Conservation (phyloP, 2,113 vertebrate species). For the Benitochromis conjunctus region DNA sequence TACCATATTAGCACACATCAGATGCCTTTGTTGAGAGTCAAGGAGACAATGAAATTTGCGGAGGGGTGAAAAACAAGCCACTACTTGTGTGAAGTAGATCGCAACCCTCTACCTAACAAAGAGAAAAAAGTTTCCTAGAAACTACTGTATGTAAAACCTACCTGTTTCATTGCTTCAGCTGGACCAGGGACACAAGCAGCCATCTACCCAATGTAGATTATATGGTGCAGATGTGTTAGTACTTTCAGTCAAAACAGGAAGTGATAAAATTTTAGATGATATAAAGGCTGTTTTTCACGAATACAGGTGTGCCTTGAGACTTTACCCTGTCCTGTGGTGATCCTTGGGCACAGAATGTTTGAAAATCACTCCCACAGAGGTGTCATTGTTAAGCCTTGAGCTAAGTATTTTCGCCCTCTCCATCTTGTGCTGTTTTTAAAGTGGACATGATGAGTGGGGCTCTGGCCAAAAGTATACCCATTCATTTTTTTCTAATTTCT, state of each 20-base stretch:
- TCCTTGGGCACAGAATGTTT: neutral
- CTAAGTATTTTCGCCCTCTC: rapidly evolving
- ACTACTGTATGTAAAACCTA: neutral
- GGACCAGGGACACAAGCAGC: neutral
- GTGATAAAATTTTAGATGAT: neutral
- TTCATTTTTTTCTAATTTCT: neutral
- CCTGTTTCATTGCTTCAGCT: neutral
- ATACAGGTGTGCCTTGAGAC: neutral
- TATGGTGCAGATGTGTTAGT: neutral
- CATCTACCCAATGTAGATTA: rapidly evolving
- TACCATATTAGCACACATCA: neutral
- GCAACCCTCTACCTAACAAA: rapidly evolving
- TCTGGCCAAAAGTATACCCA: neutral
- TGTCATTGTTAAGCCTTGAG: neutral
- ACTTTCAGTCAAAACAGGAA: neutral
- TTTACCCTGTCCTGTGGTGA: neutral
- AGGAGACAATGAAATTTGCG: neutral
- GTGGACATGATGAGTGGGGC: neutral
- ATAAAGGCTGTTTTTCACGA: neutral
- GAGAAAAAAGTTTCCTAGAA: neutral
- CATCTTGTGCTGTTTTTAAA: neutral
- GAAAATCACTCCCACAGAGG: neutral
- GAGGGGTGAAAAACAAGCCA: neutral
- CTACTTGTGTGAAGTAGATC: neutral
- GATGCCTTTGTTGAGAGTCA: rapidly evolving